These are phyloP conservation scores for Toxotes lorentzi DNA, from an alignment of 2,797 vertebrate genomes.

Conservation along the genomic window DNA sequence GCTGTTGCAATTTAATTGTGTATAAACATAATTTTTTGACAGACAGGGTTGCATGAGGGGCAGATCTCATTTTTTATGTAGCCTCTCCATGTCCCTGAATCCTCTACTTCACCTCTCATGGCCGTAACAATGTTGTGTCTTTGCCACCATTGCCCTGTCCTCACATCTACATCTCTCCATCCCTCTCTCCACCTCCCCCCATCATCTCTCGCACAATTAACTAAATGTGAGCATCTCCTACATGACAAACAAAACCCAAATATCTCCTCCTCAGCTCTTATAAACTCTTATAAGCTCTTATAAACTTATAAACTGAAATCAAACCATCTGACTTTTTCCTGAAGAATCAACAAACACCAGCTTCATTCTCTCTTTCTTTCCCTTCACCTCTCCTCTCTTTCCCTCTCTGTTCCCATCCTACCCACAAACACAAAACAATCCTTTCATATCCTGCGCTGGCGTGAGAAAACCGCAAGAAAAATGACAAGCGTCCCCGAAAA, in stretches of 20 bases:
- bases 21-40: no score
- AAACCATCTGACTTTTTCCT: background rate
- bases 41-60: no score
- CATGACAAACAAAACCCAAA: slow-evolving; percentile 7
- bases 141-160: background rate
- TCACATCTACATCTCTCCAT: background rate
- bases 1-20: no score
- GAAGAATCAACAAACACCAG: background rate
- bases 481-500: slow-evolving; percentile 64
- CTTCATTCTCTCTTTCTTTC: background rate
- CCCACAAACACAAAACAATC: slow-evolving; percentile 70
- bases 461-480: slow-evolving; percentile 77
- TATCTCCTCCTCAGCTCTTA: background rate
- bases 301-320: background rate
- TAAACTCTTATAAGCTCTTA: no score
- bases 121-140: background rate
- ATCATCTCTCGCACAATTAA: background rate
- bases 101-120: background rate
- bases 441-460: slow-evolving; percentile 72
- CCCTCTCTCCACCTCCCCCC: background rate
- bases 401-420: slow-evolving; percentile 44
- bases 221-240: background rate
- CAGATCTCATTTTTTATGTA: background rate
- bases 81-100: background rate
- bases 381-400: background rate